phyloP scores from a whole-genome alignment of 2,797 vertebrate species.

The Chelonia mydas region DNA sequence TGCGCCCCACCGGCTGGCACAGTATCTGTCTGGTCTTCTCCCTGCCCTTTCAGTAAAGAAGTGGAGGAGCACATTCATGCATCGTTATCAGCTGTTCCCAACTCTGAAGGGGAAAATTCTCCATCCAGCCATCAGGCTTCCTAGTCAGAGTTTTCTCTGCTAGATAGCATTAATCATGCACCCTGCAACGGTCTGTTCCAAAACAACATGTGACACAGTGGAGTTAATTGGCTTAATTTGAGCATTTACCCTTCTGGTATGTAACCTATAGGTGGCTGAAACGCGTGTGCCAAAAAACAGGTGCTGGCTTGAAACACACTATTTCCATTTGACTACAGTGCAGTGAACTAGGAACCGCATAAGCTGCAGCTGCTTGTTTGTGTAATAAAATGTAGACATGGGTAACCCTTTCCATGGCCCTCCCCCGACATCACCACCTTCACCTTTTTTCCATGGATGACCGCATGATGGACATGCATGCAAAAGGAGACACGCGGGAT shows the following conservation, averaged over 20 bases:
- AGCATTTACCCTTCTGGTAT: neutral
- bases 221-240: neutral
- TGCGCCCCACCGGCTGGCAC: neutral
- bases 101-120: neutral
- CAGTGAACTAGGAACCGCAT: neutral
- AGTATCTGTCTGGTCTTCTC: neutral
- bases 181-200: neutral
- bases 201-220: neutral
- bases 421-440: too few species aligned
- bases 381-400: neutral
- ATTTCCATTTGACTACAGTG: neutral
- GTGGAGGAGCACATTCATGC: neutral
- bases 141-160: neutral
- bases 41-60: neutral
- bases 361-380: neutral
- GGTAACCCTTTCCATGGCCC: too few species aligned
- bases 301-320: neutral
- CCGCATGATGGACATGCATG: too few species aligned
- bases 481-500: too few species aligned
- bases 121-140: neutral
- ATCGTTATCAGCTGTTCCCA: neutral
- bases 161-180: accelerated
- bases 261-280: neutral
- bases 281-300: neutral
- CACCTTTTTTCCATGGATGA: too few species aligned